These are phyloP conservation scores for Turritopsis dohrnii DNA, from an alignment of 30 jellyfish, hydroid and myxozoan genomes.

Conservation along the genomic window DNA sequence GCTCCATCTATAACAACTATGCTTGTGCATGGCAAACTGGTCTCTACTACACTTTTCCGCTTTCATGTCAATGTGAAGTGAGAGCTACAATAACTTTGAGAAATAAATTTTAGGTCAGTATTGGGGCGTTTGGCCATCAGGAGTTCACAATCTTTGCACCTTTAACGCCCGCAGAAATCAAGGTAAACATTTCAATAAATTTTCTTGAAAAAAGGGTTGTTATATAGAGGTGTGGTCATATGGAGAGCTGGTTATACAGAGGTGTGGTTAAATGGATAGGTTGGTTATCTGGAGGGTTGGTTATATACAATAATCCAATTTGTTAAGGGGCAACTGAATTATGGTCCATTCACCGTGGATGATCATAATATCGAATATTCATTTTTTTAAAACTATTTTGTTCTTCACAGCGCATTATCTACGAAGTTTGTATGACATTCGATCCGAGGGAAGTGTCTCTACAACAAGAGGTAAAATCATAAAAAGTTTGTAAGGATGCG, in stretches of 20 bases:
- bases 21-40: slow-evolving; percentile 94
- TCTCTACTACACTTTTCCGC: background rate
- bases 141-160: slow-evolving; percentile 87
- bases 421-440: slow-evolving; percentile 68
- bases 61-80: background rate
- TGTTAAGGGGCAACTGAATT: no score
- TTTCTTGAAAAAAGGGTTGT: no score
- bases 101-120: slow-evolving; percentile 54
- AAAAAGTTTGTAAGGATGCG: background rate
- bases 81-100: background rate
- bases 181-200: slow-evolving; percentile 66
- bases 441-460: slow-evolving; percentile 97
- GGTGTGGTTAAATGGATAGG: no score
- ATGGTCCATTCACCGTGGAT: no score
- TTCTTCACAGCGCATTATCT: slow-evolving; percentile 43
- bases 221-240: no score
- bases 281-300: no score
- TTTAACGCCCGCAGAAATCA: slow-evolving; percentile 89
- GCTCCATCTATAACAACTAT: slow-evolving; percentile 93
- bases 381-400: background rate
- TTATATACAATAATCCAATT: no score
- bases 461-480: slow-evolving; percentile 87
- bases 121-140: slow-evolving; percentile 82
- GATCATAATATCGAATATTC: no score
- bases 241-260: no score